phyloP scores from a whole-genome alignment of 1,140 invertebrate species.

The Anastrepha obliqua region DNA sequence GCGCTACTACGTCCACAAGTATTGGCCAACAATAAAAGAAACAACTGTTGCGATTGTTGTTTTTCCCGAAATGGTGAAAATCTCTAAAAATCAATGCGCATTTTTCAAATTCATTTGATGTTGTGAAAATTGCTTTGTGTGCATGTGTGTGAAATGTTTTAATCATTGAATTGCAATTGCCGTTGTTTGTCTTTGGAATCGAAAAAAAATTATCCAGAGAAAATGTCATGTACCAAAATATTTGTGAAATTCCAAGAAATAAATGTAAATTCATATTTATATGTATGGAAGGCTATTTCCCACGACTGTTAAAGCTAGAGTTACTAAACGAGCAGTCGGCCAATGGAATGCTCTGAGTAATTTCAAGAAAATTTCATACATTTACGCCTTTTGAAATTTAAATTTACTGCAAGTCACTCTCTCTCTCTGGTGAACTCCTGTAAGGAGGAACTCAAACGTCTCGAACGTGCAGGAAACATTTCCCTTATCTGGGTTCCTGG shows the following conservation, averaged over 20 bases:
- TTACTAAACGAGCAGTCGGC: too few relatives aligned
- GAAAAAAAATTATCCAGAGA: not conserved
- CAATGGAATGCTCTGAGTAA: too few relatives aligned
- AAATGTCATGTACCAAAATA: not conserved
- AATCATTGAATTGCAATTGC: not conserved
- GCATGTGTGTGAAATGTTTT: not conserved
- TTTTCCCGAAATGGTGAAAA: conserved; percentile 44
- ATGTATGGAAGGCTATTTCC: not conserved
- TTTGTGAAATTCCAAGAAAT: not conserved
- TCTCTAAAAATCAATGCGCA: conserved; percentile 25
- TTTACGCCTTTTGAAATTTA: too few relatives aligned
- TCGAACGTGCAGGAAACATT: too few relatives aligned
- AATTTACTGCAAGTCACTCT: too few relatives aligned
- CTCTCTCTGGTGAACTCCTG: too few relatives aligned
- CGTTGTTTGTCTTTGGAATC: not conserved
- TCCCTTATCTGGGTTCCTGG: too few relatives aligned
- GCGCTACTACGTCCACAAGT: not conserved
- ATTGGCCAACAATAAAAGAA: not conserved
- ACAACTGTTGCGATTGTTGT: conserved; percentile 17
- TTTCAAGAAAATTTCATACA: too few relatives aligned
- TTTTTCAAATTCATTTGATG: conserved; percentile 12
- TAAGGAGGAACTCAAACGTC: too few relatives aligned
- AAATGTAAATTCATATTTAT: too few relatives aligned
- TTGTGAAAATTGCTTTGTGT: not conserved
- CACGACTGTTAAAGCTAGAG: not conserved